A percentile compares a stretch with the other conserved stretches of the same genome.
Evolutionary conservation across 2,113 vertebrate species (phyloP).

Genomic region (Aepyceros melampus): DNA sequence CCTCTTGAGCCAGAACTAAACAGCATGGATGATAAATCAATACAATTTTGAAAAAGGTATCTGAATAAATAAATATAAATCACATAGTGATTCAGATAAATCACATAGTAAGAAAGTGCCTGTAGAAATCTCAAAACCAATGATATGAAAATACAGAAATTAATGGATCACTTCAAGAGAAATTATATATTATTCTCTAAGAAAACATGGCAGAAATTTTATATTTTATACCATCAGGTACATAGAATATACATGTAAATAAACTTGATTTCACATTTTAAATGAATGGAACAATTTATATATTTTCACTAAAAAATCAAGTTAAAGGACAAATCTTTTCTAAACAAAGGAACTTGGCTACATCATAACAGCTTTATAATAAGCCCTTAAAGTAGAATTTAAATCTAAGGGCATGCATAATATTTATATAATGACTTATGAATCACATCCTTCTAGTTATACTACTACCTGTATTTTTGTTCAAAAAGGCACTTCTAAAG

Average conservation of each 20-base stretch:
- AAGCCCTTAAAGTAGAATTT: constrained; percentile 1
- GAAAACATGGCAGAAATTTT: constrained; percentile 38
- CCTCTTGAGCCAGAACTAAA: constrained; percentile 33
- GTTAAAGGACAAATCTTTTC: neutral
- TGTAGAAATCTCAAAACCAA: constrained; percentile 12
- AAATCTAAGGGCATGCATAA: constrained; percentile 1
- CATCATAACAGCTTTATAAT: neutral
- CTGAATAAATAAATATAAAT: neutral
- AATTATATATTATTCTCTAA: constrained; percentile 42
- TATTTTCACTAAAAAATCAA: constrained; percentile 37
- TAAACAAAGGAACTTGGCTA: neutral
- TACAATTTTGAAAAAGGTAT: constrained; percentile 3
- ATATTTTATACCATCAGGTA: constrained; percentile 31
- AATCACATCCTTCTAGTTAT: constrained; percentile 19
- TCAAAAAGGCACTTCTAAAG: neutral
- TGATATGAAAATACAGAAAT: constrained; percentile 21
- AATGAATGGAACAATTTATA: constrained; percentile 14
- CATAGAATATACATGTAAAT: neutral
- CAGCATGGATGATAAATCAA: neutral
- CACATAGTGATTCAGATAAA: neutral
- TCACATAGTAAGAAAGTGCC: neutral
- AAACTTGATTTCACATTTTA: constrained; percentile 33
- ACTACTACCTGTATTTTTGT: neutral
- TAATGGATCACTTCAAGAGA: constrained; percentile 15
- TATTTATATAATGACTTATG: neutral